A percentile compares a stretch with the other conserved stretches of the same genome.
Conservation (phyloP, 2,797 vertebrate species). For the Protonibea diacanthus region DNA sequence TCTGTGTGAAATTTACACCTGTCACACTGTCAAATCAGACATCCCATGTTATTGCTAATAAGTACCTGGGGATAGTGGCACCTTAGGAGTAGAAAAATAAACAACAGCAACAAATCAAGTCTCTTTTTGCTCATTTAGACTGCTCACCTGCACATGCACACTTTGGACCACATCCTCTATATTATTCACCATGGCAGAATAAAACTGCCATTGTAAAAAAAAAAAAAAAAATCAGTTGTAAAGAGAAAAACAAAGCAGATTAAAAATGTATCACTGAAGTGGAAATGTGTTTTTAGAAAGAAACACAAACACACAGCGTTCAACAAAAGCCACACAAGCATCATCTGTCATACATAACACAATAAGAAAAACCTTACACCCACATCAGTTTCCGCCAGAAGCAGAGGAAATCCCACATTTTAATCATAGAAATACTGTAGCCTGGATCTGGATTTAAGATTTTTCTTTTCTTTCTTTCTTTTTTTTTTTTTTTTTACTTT, state of each 20-base stretch:
- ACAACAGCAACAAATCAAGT: slow-evolving; percentile 49
- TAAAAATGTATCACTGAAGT: background rate
- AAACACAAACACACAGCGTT: slow-evolving; percentile 7
- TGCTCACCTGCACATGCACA: slow-evolving; percentile 8
- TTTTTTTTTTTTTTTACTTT: slow-evolving; percentile 47
- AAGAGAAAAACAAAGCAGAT: background rate
- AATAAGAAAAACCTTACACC: slow-evolving; percentile 29
- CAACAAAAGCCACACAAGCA: slow-evolving; percentile 10
- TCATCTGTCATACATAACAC: slow-evolving; percentile 36
- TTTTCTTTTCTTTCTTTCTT: slow-evolving; percentile 23
- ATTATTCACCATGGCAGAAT: background rate
- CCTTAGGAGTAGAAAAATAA: slow-evolving; percentile 49
- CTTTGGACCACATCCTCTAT: background rate
- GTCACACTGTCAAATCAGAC: slow-evolving; percentile 79
- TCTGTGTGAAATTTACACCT: slow-evolving; percentile 84
- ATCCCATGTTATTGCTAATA: slow-evolving; percentile 73
- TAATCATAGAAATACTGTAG: slow-evolving; percentile 52
- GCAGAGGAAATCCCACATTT: slow-evolving; percentile 58
- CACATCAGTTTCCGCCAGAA: slow-evolving; percentile 33
- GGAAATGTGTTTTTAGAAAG: background rate
- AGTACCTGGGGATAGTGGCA: slow-evolving; percentile 67
- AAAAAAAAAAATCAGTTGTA: background rate
- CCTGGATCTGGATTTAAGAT: slow-evolving; percentile 22
- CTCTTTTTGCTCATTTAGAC: slow-evolving; percentile 6
- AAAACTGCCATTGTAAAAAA: background rate